phyloP scores from a whole-genome alignment of 2,113 vertebrate species.

The Madoqua kirkii region DNA sequence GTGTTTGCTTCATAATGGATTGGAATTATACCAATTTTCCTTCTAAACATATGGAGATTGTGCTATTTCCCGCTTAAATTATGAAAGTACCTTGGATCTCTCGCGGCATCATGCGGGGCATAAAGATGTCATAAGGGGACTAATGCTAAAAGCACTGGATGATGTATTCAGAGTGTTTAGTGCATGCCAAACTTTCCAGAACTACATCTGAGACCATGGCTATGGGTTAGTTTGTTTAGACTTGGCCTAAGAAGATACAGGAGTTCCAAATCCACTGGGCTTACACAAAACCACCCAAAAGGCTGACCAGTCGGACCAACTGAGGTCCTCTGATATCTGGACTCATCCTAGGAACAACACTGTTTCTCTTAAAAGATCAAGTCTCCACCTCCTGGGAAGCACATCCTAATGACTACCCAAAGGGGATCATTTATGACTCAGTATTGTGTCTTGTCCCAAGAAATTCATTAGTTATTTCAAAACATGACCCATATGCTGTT shows the following conservation, averaged over 20 bases:
- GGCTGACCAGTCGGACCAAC: not conserved
- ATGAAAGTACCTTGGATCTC: not conserved
- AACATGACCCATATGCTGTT: constrained; percentile 34
- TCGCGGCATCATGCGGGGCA: not conserved
- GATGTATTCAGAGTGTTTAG: not conserved
- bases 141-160: not conserved
- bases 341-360: not conserved
- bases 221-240: not conserved
- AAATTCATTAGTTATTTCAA: constrained; percentile 49
- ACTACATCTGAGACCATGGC: not conserved
- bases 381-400: not conserved
- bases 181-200: not conserved
- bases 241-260: not conserved
- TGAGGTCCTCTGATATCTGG: not conserved
- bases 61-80: not conserved
- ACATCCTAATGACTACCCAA: not conserved
- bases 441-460: constrained; percentile 19
- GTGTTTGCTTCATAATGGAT: not conserved
- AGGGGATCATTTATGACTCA: not conserved
- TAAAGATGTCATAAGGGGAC: not conserved
- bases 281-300: not conserved
- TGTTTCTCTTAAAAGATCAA: not conserved
- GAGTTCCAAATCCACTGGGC: not conserved
- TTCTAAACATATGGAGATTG: not conserved
- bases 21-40: not conserved